Percentiles rank a stretch among this genome's conserved stretches.
Evolutionary conservation across 1,140 invertebrate species (phyloP).

Genomic region (Brevipalpus yothersi): DNA sequence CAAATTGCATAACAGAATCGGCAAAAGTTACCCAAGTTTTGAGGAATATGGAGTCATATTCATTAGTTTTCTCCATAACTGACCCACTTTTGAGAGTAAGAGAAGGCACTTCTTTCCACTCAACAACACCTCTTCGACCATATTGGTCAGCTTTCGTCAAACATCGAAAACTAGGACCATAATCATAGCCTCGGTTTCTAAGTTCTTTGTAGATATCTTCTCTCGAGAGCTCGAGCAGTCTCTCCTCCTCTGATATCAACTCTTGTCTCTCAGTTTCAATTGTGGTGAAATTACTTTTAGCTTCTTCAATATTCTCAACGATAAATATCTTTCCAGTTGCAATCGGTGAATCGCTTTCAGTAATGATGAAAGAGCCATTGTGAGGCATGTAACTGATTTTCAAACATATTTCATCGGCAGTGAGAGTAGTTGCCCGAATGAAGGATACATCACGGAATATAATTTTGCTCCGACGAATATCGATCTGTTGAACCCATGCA

Average conservation of each 20-base stretch:
- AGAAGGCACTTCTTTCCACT: slow-evolving; percentile 19
- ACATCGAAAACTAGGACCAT: slow-evolving; percentile 46
- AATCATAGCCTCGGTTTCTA: slow-evolving; percentile 27
- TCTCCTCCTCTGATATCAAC: neutral
- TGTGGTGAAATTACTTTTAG: neutral
- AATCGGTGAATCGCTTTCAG: neutral
- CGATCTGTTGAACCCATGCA: slow-evolving; percentile 22
- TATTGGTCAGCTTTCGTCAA: slow-evolving; percentile 27
- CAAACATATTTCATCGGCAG: neutral
- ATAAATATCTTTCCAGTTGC: neutral
- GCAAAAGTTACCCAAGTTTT: slow-evolving; percentile 27
- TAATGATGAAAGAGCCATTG: neutral
- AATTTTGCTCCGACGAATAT: slow-evolving; percentile 2
- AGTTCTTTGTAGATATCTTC: slow-evolving; percentile 28
- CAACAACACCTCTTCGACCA: neutral
- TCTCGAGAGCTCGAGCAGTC: slow-evolving; percentile 9
- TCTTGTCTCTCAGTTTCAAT: neutral
- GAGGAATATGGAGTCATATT: neutral
- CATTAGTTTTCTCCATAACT: neutral
- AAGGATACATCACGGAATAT: slow-evolving; percentile 67
- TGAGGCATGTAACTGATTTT: neutral
- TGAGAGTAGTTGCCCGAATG: slow-evolving; percentile 42
- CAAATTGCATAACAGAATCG: slow-evolving; percentile 24
- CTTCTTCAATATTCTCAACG: neutral
- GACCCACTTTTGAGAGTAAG: neutral